Percentiles rank a stretch among this genome's conserved stretches.
These are phyloP conservation scores for Cordilura impudica DNA, from an alignment of 2,888 invertebrate genomes.

Conservation along the genomic window DNA sequence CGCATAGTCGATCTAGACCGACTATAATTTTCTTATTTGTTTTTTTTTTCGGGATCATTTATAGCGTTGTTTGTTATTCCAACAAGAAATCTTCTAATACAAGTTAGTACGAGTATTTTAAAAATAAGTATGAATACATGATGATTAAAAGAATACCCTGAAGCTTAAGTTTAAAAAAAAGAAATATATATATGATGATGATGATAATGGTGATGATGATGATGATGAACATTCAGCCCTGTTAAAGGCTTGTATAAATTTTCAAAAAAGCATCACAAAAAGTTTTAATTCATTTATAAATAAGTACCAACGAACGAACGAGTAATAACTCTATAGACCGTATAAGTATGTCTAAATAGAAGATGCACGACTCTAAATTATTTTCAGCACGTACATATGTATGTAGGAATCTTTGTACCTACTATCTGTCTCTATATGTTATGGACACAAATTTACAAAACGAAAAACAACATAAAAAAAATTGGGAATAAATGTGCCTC, in stretches of 20 bases:
- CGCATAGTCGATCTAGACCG: too few species aligned
- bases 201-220: constrained; percentile 5
- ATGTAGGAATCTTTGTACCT: background rate
- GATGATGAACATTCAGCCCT: constrained; percentile 17
- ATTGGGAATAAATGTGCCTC: constrained; percentile 62
- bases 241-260: constrained; percentile 1
- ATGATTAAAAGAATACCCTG: constrained; percentile 25
- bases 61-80: background rate
- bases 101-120: constrained; percentile 20
- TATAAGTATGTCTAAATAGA: constrained; percentile 33
- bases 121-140: constrained; percentile 2
- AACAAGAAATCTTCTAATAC: constrained; percentile 15
- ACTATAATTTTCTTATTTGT: too few species aligned
- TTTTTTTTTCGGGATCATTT: too few species aligned
- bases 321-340: constrained; percentile 28
- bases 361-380: constrained; percentile 54
- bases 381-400: constrained; percentile 47
- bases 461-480: constrained; percentile 10
- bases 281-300: constrained; percentile 37
- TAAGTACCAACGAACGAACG: constrained; percentile 32
- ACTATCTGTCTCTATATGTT: constrained; percentile 30
- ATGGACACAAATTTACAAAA: constrained; percentile 11
- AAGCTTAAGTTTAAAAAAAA: background rate
- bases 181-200: too few species aligned
- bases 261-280: constrained; percentile 23